A percentile compares a stretch with the other conserved stretches of the same genome.
Evolutionary conservation across 1,140 invertebrate genomes (phyloP).

Genomic region (Drosophila tsacasi): DNA sequence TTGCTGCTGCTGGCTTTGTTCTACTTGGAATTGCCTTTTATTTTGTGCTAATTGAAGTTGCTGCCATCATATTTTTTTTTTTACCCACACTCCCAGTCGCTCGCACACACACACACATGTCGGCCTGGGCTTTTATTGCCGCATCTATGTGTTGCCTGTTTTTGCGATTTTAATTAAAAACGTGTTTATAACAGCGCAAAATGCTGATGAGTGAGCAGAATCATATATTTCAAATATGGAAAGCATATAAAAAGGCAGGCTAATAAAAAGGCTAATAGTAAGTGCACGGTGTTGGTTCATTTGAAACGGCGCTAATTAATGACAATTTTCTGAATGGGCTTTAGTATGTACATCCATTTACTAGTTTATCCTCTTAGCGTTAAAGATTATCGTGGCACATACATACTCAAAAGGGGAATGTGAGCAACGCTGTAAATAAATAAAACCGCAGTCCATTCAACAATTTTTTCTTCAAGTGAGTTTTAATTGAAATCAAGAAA

Average conservation of each 20-base stretch:
- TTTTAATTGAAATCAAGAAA: constrained; percentile 7
- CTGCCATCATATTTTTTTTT: constrained; percentile 74
- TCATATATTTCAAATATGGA: constrained; percentile 74
- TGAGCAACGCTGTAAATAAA: background rate
- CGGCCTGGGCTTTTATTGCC: constrained; percentile 61
- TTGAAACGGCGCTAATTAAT: constrained; percentile 58
- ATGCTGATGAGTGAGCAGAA: constrained; percentile 81
- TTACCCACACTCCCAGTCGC: constrained; percentile 23
- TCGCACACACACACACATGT: constrained; percentile 24
- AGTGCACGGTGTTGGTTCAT: constrained; percentile 8
- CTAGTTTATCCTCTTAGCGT: constrained; percentile 28
- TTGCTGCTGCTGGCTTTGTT: constrained; percentile 72
- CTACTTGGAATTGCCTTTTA: constrained; percentile 79
- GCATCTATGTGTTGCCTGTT: constrained; percentile 72
- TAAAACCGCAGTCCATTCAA: background rate
- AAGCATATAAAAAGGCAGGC: constrained; percentile 21
- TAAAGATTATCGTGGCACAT: background rate
- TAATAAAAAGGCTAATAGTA: constrained; percentile 34
- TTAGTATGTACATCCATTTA: constrained; percentile 48
- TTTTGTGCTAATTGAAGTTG: constrained; percentile 82
- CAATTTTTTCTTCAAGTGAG: background rate
- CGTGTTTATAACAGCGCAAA: constrained; percentile 83
- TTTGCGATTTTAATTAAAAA: constrained; percentile 84
- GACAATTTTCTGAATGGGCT: constrained; percentile 28
- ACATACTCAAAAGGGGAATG: background rate